Conservation (phyloP, 2,797 vertebrate species). For the Parauchenoglanis ngamensis region DNA sequence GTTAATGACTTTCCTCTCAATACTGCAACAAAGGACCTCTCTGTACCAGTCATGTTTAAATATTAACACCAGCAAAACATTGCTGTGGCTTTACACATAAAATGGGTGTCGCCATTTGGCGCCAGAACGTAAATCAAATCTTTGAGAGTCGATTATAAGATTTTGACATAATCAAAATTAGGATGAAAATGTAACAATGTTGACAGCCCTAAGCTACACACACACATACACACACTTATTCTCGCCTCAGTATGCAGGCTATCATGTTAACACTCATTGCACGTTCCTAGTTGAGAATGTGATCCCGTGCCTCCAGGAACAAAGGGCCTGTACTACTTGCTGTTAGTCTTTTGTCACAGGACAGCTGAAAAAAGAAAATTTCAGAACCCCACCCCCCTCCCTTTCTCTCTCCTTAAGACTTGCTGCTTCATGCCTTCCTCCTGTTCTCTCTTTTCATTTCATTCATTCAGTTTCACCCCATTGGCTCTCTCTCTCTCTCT, state of each 20-base stretch:
- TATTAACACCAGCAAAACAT: constrained; percentile 2
- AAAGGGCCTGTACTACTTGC: constrained; percentile 35
- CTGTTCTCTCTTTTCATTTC: constrained; percentile 16
- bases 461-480: not conserved
- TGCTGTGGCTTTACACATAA: not conserved
- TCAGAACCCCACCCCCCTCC: constrained; percentile 9
- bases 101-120: not conserved
- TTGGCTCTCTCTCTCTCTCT: not conserved
- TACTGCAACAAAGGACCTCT: not conserved
- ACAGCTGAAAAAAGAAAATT: constrained; percentile 62
- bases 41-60: not conserved
- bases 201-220: not conserved
- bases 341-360: constrained; percentile 51
- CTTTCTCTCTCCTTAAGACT: constrained; percentile 17
- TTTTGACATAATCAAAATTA: not conserved
- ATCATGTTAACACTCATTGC: constrained; percentile 21
- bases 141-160: not conserved
- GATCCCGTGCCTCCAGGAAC: constrained; percentile 27
- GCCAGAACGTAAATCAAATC: not conserved
- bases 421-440: constrained; percentile 31
- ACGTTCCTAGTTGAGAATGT: constrained; percentile 32
- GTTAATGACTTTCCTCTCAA: not conserved
- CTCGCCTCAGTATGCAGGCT: not conserved
- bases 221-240: not conserved
- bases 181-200: not conserved